phyloP scores from a whole-genome alignment of 1,140 invertebrate genomes.

The Belonocnema kinseyi region DNA sequence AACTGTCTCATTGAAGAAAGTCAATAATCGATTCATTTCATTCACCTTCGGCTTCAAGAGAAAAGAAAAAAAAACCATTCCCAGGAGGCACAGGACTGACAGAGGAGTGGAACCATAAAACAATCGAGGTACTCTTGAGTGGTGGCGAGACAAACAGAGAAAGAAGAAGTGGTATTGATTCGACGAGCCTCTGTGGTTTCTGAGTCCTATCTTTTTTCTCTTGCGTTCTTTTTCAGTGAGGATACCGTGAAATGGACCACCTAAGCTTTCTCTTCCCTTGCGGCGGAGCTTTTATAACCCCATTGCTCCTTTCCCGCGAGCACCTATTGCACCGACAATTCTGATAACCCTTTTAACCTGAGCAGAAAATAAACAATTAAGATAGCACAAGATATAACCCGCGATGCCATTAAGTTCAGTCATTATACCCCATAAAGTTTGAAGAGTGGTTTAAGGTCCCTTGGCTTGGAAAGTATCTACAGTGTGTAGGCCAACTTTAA shows the following conservation, averaged over 20 bases:
- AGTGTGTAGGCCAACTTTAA: not conserved
- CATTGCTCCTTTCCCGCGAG: not conserved
- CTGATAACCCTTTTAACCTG: slow-evolving; percentile 39
- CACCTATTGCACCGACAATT: slow-evolving; percentile 43
- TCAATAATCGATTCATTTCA: slow-evolving; percentile 50
- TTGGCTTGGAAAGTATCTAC: not conserved
- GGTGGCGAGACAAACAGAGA: slow-evolving; percentile 37
- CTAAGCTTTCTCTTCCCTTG: slow-evolving; percentile 41
- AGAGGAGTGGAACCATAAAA: slow-evolving; percentile 50
- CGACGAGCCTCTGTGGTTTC: slow-evolving; percentile 34
- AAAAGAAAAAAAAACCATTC: slow-evolving; percentile 45
- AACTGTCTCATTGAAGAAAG: slow-evolving; percentile 3
- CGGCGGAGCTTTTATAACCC: slow-evolving; percentile 31
- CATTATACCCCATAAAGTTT: slow-evolving; percentile 60
- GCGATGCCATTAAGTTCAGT: slow-evolving; percentile 56
- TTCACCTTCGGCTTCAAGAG: slow-evolving; percentile 36
- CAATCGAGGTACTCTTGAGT: slow-evolving; percentile 44
- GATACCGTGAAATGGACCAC: slow-evolving; percentile 42
- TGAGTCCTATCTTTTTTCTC: slow-evolving; percentile 26
- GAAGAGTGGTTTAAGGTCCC: slow-evolving; percentile 55
- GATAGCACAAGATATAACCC: slow-evolving; percentile 54
- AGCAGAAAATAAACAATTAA: slow-evolving; percentile 62
- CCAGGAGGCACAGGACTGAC: slow-evolving; percentile 27
- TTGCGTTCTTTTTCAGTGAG: slow-evolving; percentile 37
- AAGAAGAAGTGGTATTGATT: slow-evolving; percentile 38